Base-by-base conservation (phyloP, 2,113 vertebrate species). In the Tangachromis dhanisi region DNA sequence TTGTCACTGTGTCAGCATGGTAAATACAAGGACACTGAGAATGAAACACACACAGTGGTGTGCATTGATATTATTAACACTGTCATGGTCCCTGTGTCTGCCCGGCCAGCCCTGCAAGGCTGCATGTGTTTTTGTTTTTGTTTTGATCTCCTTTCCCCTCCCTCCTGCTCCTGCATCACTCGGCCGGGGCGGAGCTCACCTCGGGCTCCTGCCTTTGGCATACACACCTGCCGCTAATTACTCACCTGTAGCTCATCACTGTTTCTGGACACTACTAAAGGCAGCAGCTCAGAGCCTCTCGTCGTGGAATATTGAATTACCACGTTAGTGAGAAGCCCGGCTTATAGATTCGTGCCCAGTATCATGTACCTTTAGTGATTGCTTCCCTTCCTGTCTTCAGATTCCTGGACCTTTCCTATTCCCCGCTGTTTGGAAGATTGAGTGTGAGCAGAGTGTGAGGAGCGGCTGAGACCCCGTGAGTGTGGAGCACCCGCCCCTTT, bases 351-450 rank as follows among this genome's bases (percentile, higher is more conserved):
- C 0, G 7, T 57, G 21, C 7, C 21, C 54, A 14, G 3, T 55
- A 2, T 55, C 7, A 1, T 5, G 21, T 55, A 26, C 0, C 12
- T 57, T 57, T 57, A 57, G 54, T 57, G 54, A 29, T 29, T 57
- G 1, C 24, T 57, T 29, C 24, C 24, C 2, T 0, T 57, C 54
- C 12, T 57, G 4, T 29, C 54, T 29, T 0, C 24, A 57, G 54
- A 57, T 29, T 57, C 0, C 13, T 57, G 7, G 24, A 57, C 24
- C 55, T 13, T 57, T 16, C 24, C 24, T 57, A 16, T 29, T 14
- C 0, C 54, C 4, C 0, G 0, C 53, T 26, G 54, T 5, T 57
- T 57, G 55, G 24, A 2, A 57, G 7, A 29, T 29, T 16, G 45
- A 49, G 4, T 49, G 14, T 49, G 47, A 19, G 47, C 1, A 0